Percentiles rank a stretch among this genome's conserved stretches.
These are phyloP conservation scores for Hecatera dysodea DNA, from an alignment of 2,888 invertebrate species.

Conservation along the genomic window DNA sequence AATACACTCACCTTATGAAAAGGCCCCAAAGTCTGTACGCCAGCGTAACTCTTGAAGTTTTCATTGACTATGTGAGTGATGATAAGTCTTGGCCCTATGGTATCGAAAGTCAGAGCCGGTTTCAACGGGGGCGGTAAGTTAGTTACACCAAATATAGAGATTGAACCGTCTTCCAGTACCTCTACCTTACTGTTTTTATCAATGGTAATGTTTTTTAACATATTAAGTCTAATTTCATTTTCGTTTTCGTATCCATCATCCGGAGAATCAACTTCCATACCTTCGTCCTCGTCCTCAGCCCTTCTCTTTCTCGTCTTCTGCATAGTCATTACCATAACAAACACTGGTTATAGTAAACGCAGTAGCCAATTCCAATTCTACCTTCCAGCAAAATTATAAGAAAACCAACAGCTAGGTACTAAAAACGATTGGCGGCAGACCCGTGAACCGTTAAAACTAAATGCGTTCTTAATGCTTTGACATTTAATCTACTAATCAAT, in stretches of 20 bases:
- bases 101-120: constrained; percentile 93
- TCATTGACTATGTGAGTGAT: constrained; percentile 97
- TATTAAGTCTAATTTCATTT: constrained; percentile 6
- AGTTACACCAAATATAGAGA: constrained; percentile 93
- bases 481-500: not conserved
- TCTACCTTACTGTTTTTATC: constrained; percentile 46
- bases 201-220: too few species aligned
- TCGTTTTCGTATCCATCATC: constrained; percentile 49
- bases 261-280: constrained; percentile 82
- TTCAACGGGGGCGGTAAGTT: constrained; percentile 95
- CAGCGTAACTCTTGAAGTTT: constrained; percentile 99
- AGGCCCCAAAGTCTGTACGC: constrained; percentile 95
- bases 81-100: constrained; percentile 95
- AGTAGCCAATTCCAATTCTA: not conserved
- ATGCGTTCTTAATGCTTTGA: constrained; percentile 28
- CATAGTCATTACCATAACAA: constrained; percentile 68
- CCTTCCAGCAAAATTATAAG: not conserved
- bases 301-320: constrained; percentile 78
- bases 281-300: constrained; percentile 77
- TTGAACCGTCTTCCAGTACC: constrained; percentile 93
- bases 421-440: too few species aligned
- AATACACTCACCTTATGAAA: constrained; percentile 95
- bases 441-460: constrained; percentile 31
- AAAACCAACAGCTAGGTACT: too few species aligned
- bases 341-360: not conserved